Percentiles rank a stretch among this genome's conserved stretches.
These are phyloP conservation scores for Acleris emargana DNA, from an alignment of 2,888 invertebrate genomes.

Conservation along the genomic window DNA sequence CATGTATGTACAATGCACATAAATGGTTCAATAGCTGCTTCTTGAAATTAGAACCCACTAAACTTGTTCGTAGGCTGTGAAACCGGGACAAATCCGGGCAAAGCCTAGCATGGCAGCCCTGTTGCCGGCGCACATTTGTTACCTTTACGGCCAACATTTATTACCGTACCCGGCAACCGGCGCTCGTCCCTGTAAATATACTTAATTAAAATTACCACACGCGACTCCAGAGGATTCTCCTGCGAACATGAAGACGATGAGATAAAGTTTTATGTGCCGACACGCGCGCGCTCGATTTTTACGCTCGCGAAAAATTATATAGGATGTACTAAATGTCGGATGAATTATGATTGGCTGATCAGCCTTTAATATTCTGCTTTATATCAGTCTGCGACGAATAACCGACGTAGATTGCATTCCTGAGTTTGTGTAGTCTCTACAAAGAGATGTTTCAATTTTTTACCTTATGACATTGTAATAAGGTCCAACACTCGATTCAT, in stretches of 20 bases:
- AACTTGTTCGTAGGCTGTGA: conserved; percentile 7
- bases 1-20: not conserved
- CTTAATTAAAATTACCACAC: conserved; percentile 80
- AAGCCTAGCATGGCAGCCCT: conserved; percentile 27
- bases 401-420: conserved; percentile 17
- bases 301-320: conserved; percentile 21
- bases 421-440: conserved; percentile 9
- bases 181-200: conserved; percentile 71
- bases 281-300: conserved; percentile 25
- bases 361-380: not conserved
- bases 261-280: conserved; percentile 55
- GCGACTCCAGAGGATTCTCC: conserved; percentile 59
- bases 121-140: conserved; percentile 65
- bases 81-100: conserved; percentile 28
- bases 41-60: not conserved
- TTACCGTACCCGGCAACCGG: conserved; percentile 58
- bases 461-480: too few species aligned
- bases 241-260: conserved; percentile 60
- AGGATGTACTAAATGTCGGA: conserved; percentile 17
- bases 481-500: too few species aligned
- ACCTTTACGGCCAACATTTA: conserved; percentile 73
- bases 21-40: not conserved
- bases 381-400: not conserved
- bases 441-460: too few species aligned
- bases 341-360: conserved; percentile 16